Evolutionary conservation across 2,797 vertebrate species (phyloP).

Genomic region (Macropodus opercularis): DNA sequence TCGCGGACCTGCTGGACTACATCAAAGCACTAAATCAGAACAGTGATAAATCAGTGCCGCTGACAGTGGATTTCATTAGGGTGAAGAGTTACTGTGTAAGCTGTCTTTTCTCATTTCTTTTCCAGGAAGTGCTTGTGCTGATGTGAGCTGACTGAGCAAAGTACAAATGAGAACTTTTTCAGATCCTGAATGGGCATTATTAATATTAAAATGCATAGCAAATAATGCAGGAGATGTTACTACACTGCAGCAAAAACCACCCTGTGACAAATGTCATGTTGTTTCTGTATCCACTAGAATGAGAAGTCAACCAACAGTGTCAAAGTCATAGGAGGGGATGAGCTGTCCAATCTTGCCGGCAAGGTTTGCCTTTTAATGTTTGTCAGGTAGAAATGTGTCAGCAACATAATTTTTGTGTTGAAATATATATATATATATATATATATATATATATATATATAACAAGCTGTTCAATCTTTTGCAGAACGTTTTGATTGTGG

Average conservation of each 20-base stretch:
- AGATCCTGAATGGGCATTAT: too few relatives aligned
- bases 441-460: background rate
- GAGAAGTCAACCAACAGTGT: constrained; percentile 82
- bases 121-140: constrained; percentile 26
- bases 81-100: constrained; percentile 89
- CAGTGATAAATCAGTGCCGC: constrained; percentile 85
- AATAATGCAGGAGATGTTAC: background rate
- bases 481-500: constrained; percentile 90
- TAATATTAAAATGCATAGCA: too few relatives aligned
- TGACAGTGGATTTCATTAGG: constrained; percentile 90
- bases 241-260: background rate
- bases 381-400: background rate
- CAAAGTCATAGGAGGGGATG: constrained; percentile 84
- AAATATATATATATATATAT: background rate
- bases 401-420: too few relatives aligned
- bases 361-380: constrained; percentile 73
- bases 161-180: constrained; percentile 12
- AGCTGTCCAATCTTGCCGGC: constrained; percentile 80
- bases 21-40: constrained; percentile 89
- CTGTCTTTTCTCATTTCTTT: constrained; percentile 43
- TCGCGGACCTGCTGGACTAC: constrained; percentile 88
- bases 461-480: constrained; percentile 8
- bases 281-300: constrained; percentile 69
- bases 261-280: constrained; percentile 1
- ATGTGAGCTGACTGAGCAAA: constrained; percentile 10